Base-by-base conservation (phyloP, 2,888 invertebrate species). In the Plemyria rubiginata region DNA sequence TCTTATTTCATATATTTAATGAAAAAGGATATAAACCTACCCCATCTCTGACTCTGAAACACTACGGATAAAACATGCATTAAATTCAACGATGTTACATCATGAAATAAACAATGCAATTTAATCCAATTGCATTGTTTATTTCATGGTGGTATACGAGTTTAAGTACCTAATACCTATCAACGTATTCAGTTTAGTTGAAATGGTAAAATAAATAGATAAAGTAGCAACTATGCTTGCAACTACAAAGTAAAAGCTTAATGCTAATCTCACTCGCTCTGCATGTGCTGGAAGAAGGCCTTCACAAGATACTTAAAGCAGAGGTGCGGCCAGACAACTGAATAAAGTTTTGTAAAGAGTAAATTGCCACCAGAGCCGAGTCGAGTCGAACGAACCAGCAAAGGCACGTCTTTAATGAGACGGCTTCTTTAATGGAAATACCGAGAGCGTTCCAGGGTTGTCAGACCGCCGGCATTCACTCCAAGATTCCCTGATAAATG, bases 391-490 rank as follows among this genome's bases (percentile, higher is more conserved):
- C 59, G 59, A 59, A 64, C 64, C 56, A 77, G 80, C 79, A 81
- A 82, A 75, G 84, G 84, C 84, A 83, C 83, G 86, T 85, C 86
- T 86, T 82, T 89, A 90, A 89, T 90, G 90, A 89, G 87, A 87
- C 86, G 85, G 86, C 86, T 86, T 84, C 88, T 89, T 87, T 90
- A 91, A 88, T 90, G 86, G 86, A 89, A 88, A 90, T 89, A 82
- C 87, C 85, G 77, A 80, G 80, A 71, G 81, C 82, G 81, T 79
- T 74, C 74, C 79, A 78, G 79, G 77, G 78, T 78, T 80, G 78
- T 79, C 78, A 65, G 61, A 54, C 56, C 46, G 62, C 54, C 53
- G 67, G 63, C 66, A 66, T 66, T 54, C 68, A 65, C 51, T 49
- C 61, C 48, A 56, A 67, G 62, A 67, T 65, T 62, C 59, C 52